Evolutionary conservation across 2,888 invertebrate genomes (phyloP), one percentile per base, ranked within the genome.

Genomic region (Aphodius sticticus): DNA sequence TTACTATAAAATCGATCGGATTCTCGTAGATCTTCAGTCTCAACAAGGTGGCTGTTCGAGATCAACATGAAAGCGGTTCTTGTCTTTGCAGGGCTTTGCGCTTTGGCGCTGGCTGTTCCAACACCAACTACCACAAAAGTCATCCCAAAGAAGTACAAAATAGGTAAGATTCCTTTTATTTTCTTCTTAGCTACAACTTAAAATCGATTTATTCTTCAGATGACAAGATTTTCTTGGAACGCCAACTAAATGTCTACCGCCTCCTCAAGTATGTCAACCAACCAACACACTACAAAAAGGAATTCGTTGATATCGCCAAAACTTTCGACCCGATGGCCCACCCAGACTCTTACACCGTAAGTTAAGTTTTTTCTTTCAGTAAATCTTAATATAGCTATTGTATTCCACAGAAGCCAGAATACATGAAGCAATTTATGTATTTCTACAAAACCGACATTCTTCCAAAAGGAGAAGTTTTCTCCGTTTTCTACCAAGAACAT

Each of bases 251-350:
- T 86, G 89, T 93, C 81, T 86, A 93, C 85, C 90, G 91, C 84
- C 90, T 94, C 81, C 87, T 93, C 86, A 92, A 92, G 85, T 91
- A 92, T 86, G 92, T 94, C 82, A 91, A 92, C 82, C 94, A 95
- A 86, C 92, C 92, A 0, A 90, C 92, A 82, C 90, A 91, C 78
- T 87, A 91, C 84, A 88, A 90, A 69, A 88, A 90, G 69, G 90
- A 92, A 82, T 89, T 91, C 80, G 88, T 90, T 79, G 91, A 92
- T 53, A 90, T 93, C 80, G 93, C 93, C 82, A 88, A 91, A 78
- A 87, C 87, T 81, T 95, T 91, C 87, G 12, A 36, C n/a, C 93
- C 80, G 72, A 72, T 83, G 74, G 80, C 81, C 37, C 76, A 94
- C 86, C 84, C 90, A 16, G 91, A 92, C 83, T 91, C 92, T 3